A percentile compares a stretch with the other conserved stretches of the same genome.
These are phyloP conservation scores for Parapristionchus giblindavisi DNA, from an alignment of 2,888 invertebrate species.

Conservation along the genomic window DNA sequence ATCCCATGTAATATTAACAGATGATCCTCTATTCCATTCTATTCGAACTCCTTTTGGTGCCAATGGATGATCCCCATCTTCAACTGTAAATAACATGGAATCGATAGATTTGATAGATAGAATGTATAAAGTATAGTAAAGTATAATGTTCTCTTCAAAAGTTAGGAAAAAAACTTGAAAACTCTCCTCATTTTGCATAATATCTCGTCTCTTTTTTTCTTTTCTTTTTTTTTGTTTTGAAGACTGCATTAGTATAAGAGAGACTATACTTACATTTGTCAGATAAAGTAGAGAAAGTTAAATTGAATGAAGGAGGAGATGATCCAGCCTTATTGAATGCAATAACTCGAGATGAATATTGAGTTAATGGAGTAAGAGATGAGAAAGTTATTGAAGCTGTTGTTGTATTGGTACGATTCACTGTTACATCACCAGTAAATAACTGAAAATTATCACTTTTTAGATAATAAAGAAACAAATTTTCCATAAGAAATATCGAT, in stretches of 20 bases:
- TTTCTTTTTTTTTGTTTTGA: not conserved
- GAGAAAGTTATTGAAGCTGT: not conserved
- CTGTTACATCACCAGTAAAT: not conserved
- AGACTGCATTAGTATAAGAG: not conserved
- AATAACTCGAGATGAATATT: slow-evolving; percentile 43
- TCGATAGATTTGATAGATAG: no score
- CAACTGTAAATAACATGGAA: slow-evolving; percentile 38
- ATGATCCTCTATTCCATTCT: slow-evolving; percentile 53
- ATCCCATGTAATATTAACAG: slow-evolving; percentile 56
- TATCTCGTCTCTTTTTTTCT: not conserved
- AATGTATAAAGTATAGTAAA: not conserved
- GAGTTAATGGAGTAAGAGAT: not conserved
- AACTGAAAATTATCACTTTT: not conserved
- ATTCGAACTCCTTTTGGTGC: slow-evolving; percentile 49
- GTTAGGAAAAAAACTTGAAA: no score
- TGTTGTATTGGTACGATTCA: slow-evolving; percentile 35
- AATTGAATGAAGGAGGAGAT: slow-evolving; percentile 54
- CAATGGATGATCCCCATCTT: slow-evolving; percentile 44
- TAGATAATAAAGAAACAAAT: not conserved
- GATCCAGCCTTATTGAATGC: slow-evolving; percentile 46
- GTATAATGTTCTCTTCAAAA: no score
- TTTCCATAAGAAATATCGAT: no score
- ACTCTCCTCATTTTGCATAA: no score
- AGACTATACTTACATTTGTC: slow-evolving; percentile 29
- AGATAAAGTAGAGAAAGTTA: slow-evolving; percentile 50